Percentiles rank a stretch among this genome's conserved stretches.
Evolutionary conservation across 2,113 vertebrate species (phyloP).

Genomic region (Hoplias malabaricus): DNA sequence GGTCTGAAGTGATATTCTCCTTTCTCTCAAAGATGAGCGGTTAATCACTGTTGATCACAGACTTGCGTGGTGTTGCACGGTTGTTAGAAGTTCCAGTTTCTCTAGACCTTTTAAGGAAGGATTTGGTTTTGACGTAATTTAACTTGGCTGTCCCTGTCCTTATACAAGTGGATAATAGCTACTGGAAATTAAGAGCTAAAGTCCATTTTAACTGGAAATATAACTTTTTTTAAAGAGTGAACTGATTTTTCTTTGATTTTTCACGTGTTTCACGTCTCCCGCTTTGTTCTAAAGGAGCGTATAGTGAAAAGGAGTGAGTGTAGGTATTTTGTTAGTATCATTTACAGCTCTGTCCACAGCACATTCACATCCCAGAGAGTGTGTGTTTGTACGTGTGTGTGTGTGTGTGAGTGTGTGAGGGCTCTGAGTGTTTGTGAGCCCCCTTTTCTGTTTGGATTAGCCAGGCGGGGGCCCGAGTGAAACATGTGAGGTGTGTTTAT

Average conservation of each 20-base stretch:
- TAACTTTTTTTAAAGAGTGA: constrained; percentile 2
- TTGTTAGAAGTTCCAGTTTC: too few relatives aligned
- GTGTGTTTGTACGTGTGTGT: constrained; percentile 16
- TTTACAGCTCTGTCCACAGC: not conserved
- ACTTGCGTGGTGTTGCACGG: too few relatives aligned
- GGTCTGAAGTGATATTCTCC: too few relatives aligned
- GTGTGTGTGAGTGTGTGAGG: constrained; percentile 13
- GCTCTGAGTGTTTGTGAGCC: not conserved
- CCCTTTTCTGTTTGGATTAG: constrained; percentile 49
- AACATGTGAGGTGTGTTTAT: constrained; percentile 62
- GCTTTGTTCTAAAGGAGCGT: constrained; percentile 15
- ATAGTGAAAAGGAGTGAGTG: not conserved
- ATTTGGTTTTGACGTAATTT: too few relatives aligned
- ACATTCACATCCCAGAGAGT: not conserved
- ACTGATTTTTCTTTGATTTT: not conserved
- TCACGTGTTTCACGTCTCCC: not conserved
- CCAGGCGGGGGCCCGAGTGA: constrained; percentile 40
- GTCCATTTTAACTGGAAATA: too few relatives aligned
- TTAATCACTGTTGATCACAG: too few relatives aligned
- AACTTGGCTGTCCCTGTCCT: too few relatives aligned
- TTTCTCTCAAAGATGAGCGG: too few relatives aligned
- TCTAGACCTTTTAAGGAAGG: too few relatives aligned
- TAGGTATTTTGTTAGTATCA: not conserved
- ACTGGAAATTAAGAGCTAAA: too few relatives aligned
- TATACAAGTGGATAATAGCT: too few relatives aligned